Evolutionary conservation across 2,888 invertebrate genomes (phyloP), one percentile per base, ranked within the genome.

Genomic region (Cremastobaeus sp.): DNA sequence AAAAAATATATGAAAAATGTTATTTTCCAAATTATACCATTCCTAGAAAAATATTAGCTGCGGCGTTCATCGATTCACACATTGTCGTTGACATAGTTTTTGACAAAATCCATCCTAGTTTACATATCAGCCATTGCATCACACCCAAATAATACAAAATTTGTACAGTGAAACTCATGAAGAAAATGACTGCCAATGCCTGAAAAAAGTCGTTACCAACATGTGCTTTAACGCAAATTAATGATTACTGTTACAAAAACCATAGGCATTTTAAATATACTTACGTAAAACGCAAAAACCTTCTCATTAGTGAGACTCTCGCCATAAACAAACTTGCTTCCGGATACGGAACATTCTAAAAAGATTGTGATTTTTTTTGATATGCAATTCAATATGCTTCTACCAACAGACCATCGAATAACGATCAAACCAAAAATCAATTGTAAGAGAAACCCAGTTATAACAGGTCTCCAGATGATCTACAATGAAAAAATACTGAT

Each of bases 21-120:
- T n/a, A n/a, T n/a, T n/a, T n/a, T n/a, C 6, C 14, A 21, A 6
- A 45, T 1, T n/a, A 32, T 74, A 96, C 96, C 94, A 94, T 95
- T 70, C 98, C 98, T 12, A 99, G 89, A 83, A 99, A 99, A 20
- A 97, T 95, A 86, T 97, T 98, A 0, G 96, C 97, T 0, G 97
- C 95, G 9, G 96, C 93, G 74, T 94, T 96, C 34, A 98, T 92
- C 64, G 97, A 97, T 88, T 99, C 99, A 60, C 96, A 96, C 0
- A 98, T 95, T 0, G 98, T 96, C 0, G 98, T 98, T 11, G 93
- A 94, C 88, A 96, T 88, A 0, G 92, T 86, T 9, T 88, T 84
- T 78, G 93, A 93, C 55, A 98, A 89, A 9, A 94, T 84, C 89
- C 92, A 92, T 0, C 98, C 98, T 18, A 98, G 87, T 83, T 93